Conservation (phyloP, 2,113 vertebrate genomes). For the Brachyistius frenatus region DNA sequence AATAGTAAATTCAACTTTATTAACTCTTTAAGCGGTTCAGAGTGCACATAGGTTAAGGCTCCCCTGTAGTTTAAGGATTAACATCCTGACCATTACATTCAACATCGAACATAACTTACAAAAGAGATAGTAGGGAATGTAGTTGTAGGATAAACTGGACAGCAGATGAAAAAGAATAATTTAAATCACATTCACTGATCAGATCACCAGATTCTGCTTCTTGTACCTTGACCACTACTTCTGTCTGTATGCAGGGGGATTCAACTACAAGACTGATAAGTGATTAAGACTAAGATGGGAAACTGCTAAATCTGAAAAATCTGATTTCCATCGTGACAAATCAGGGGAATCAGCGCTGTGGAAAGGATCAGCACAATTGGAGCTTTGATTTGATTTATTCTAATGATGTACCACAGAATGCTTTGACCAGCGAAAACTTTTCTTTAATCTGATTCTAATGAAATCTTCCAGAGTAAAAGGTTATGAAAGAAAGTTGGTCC, state of each 20-base stretch:
- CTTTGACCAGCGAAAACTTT: not conserved
- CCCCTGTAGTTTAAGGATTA: no score
- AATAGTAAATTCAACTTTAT: no score
- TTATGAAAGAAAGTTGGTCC: not conserved
- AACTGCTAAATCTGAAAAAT: not conserved
- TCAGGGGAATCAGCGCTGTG: not conserved
- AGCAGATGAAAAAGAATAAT: not conserved
- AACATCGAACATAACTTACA: no score
- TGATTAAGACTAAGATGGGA: not conserved
- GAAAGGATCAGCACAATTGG: not conserved
- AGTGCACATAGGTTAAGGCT: no score
- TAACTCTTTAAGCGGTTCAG: no score
- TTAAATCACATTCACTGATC: not conserved
- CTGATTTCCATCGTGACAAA: not conserved
- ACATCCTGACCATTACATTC: no score
- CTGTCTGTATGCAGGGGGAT: not conserved
- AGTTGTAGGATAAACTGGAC: no score
- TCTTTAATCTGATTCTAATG: not conserved
- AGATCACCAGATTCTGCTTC: not conserved
- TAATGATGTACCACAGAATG: not conserved
- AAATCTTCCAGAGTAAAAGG: conserved; percentile 1
- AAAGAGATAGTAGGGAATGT: no score
- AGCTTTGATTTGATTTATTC: conserved; percentile 2
- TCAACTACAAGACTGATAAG: not conserved
- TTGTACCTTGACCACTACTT: not conserved